Evolutionary conservation across 2,113 vertebrate species (phyloP), one percentile per base, ranked within the genome.

Genomic region (Psittacara wagleri): DNA sequence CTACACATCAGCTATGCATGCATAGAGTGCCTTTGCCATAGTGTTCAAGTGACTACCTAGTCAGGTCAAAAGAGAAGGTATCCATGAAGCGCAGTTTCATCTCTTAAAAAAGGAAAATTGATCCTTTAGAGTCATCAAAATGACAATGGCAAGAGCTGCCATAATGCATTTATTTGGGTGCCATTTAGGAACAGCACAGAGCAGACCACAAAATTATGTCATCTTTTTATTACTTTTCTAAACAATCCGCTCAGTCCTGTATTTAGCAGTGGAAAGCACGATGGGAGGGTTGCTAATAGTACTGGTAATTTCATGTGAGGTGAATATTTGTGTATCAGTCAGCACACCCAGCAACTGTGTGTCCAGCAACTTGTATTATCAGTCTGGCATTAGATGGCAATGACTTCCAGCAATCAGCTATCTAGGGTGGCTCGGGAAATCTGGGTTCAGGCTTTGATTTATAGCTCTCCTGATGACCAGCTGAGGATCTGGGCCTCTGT

Each of bases 401-500:
- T 46, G 41, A 14, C 18, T 80, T 67, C 25, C 49, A 93, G 22
- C 3, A 0, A n/a, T 18, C 4, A 13, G 33, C 11, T 18, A 7
- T 35, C 15, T 28, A 18, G 52, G n/a, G 25, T 74, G 29, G 6
- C 54, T 80, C 25, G 41, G 70, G 77, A 95, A 92, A 84, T 66
- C 13, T 7, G 10, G 85, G 55, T 83, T 93, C 62, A 41, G 37
- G 61, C 33, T 73, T 49, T 82, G 68, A 51, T 49, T 24, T 85
- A 2, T 39, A 39, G 52, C 19, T 72, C 6, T 1, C 27, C 25
- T 62, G 59, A 69, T 33, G 49, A 61, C 11, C 8, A n/a, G 19
- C 2, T 83, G 75, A 82, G 10, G 8, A 18, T 37, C 31, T 49
- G 14, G 0, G 0, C 11, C 17, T 73, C 43, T 63, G 19, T 48